Evolutionary conservation across 2,797 vertebrate genomes (phyloP).

Genomic region (Erethizon dorsatum): DNA sequence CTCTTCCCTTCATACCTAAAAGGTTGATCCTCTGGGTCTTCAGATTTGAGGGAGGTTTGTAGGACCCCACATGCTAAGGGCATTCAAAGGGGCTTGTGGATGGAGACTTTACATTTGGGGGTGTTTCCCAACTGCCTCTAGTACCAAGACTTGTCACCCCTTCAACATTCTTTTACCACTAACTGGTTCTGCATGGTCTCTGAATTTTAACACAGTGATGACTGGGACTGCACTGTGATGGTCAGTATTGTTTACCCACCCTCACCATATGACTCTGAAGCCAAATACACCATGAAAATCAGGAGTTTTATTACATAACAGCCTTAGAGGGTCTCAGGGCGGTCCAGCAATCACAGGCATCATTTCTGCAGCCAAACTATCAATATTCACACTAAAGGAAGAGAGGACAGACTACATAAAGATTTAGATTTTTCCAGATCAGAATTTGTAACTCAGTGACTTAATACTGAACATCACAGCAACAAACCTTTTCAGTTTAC

Average conservation of each 20-base stretch:
- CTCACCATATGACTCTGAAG: neutral
- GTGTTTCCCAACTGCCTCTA: neutral
- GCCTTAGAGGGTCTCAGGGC: neutral
- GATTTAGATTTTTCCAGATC: neutral
- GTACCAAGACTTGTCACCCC: neutral
- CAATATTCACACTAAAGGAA: neutral
- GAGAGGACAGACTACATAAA: neutral
- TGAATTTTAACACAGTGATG: neutral
- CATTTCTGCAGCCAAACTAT: neutral
- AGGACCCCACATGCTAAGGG: neutral
- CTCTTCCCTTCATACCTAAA: neutral
- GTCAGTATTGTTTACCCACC: rapidly evolving
- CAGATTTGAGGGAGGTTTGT: neutral
- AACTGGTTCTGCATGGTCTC: neutral
- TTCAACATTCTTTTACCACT: neutral
- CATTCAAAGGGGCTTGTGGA: neutral
- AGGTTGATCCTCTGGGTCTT: neutral
- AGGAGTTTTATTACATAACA: neutral
- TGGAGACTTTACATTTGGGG: neutral
- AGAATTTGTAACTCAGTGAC: neutral
- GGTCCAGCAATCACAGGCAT: no score
- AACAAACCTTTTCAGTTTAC: neutral
- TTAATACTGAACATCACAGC: neutral
- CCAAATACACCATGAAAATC: neutral
- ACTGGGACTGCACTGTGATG: neutral